These are phyloP conservation scores for Heliocidaris erythrogramma DNA, from an alignment of 35 echinoderm and acorn worm species.

Conservation along the genomic window DNA sequence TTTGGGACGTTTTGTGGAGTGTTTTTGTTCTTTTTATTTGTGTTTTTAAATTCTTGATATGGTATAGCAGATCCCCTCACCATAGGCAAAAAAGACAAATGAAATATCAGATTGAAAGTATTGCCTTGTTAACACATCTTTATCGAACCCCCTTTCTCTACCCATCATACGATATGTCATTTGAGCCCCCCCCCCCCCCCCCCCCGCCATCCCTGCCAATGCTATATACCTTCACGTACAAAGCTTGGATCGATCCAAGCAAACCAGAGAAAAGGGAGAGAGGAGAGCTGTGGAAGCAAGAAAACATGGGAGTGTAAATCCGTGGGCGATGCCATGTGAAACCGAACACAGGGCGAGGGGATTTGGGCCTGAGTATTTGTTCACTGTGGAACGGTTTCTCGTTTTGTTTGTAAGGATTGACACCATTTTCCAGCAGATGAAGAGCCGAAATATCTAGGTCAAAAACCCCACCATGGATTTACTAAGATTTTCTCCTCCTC, in stretches of 20 bases:
- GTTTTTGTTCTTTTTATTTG: too few species aligned
- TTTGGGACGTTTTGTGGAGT: too few species aligned
- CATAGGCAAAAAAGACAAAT: too few species aligned
- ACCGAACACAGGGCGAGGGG: background rate
- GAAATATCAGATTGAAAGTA: too few species aligned
- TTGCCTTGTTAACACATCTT: too few species aligned
- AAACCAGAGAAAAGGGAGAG: background rate
- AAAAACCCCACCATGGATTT: slow-evolving; percentile 31
- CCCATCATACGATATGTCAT: too few species aligned
- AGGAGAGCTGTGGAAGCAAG: background rate
- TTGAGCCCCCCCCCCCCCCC: background rate
- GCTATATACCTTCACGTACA: too few species aligned
- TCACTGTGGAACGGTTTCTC: slow-evolving; percentile 31
- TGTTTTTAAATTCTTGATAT: too few species aligned
- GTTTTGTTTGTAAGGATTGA: slow-evolving; percentile 40
- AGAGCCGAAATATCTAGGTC: slow-evolving; percentile 29
- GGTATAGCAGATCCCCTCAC: too few species aligned
- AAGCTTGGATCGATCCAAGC: too few species aligned
- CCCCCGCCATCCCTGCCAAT: background rate
- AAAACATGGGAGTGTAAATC: background rate
- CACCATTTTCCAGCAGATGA: slow-evolving; percentile 37
- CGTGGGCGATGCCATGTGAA: background rate
- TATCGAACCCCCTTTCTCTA: too few species aligned
- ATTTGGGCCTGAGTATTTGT: slow-evolving; percentile 17
- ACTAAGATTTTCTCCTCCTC: background rate